Evolutionary conservation across 2,797 vertebrate genomes (phyloP).

Genomic region (Tenualosa ilisha): DNA sequence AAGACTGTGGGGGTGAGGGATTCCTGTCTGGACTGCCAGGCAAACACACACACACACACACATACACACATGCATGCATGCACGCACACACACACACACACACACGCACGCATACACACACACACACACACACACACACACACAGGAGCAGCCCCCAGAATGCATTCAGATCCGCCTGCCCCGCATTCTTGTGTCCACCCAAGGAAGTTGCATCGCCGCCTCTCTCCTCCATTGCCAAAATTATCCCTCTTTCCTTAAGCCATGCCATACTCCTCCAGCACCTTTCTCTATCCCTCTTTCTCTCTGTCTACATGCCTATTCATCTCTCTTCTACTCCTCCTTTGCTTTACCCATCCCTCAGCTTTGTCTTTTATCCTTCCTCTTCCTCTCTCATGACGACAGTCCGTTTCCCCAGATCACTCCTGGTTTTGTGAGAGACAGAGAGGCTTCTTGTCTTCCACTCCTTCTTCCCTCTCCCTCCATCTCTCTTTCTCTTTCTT

Average conservation of each 20-base stretch:
- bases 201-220: constrained; percentile 73
- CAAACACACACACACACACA: constrained; percentile 50
- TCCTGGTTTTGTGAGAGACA: constrained; percentile 28
- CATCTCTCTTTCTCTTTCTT: constrained; percentile 2
- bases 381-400: constrained; percentile 27
- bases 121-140: constrained; percentile 41
- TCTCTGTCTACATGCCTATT: constrained; percentile 56
- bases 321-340: constrained; percentile 50
- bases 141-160: constrained; percentile 29
- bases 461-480: constrained; percentile 15
- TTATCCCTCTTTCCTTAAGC: constrained; percentile 69
- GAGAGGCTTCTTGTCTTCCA: constrained; percentile 40
- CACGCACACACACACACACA: constrained; percentile 52
- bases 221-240: constrained; percentile 73
- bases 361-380: background rate
- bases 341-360: constrained; percentile 21
- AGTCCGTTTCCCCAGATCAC: constrained; percentile 27
- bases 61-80: too few species aligned
- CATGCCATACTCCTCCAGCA: constrained; percentile 41
- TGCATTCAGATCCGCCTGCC: constrained; percentile 72
- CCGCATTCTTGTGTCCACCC: constrained; percentile 77
- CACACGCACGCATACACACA: constrained; percentile 38
- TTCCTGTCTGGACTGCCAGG: constrained; percentile 75
- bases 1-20: constrained; percentile 76
- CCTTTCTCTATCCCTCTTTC: constrained; percentile 59